phyloP scores from a whole-genome alignment of 2,888 invertebrate species.

The Caenorhabditis zanzibari region DNA sequence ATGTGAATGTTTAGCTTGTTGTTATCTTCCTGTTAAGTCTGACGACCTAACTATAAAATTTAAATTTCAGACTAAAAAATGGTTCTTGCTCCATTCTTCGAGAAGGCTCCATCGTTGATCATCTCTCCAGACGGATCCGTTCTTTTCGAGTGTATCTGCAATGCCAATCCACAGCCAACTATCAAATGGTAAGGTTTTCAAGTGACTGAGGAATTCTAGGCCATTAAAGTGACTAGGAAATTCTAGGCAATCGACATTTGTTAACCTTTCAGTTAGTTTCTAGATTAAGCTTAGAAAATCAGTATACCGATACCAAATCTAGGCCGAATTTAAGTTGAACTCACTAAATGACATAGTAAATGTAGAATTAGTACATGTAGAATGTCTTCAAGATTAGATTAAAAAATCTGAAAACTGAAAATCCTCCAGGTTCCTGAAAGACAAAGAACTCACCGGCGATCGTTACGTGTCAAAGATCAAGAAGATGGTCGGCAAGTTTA shows the following conservation, averaged over 20 bases:
- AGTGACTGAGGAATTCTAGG: too few relatives aligned
- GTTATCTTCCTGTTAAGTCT: too few relatives aligned
- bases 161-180: slow-evolving; percentile 83
- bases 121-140: slow-evolving; percentile 82
- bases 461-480: slow-evolving; percentile 81
- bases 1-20: background rate
- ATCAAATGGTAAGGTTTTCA: slow-evolving; percentile 74
- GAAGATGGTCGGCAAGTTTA: slow-evolving; percentile 83
- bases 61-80: slow-evolving; percentile 36
- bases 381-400: too few relatives aligned
- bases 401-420: background rate
- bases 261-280: too few relatives aligned
- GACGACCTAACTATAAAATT: background rate
- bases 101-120: slow-evolving; percentile 81
- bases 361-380: too few relatives aligned
- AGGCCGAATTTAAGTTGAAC: background rate
- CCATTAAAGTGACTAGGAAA: too few relatives aligned
- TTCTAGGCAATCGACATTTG: too few relatives aligned
- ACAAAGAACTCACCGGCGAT: slow-evolving; percentile 81
- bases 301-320: background rate
- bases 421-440: slow-evolving; percentile 78
- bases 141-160: slow-evolving; percentile 82
- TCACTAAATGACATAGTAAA: too few relatives aligned
- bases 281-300: too few relatives aligned
- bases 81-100: slow-evolving; percentile 81